Evolutionary conservation across 1,140 invertebrate species (phyloP), one percentile per base, ranked within the genome.

Genomic region (Drosophila oshimai): DNA sequence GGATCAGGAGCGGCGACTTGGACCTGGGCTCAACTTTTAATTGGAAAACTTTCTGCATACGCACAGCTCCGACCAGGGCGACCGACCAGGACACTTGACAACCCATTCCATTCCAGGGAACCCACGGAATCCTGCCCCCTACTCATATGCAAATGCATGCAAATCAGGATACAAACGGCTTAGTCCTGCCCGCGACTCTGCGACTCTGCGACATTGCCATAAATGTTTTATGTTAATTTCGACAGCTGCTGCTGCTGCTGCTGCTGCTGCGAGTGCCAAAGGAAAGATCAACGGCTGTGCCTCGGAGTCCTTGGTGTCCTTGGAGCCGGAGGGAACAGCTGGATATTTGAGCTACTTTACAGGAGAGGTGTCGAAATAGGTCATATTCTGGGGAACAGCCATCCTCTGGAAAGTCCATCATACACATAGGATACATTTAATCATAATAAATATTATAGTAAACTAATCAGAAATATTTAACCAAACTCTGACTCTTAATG

Each of bases 21-120:
- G 64, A 86, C 64, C 65, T 60, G 46, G 44, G 29, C 65, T 41
- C 74, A 84, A 84, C 64, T 84, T 84, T 84, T 84, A 84, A 84
- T 84, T 84, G 79, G 79, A 84, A 84, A 84, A 84, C 62, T 84
- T 84, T 74, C 73, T 78, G 80, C 79, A 84, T 86, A 84, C 80
- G 79, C 80, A 84, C 60, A 74, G 80, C n/a, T n/a, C n/a, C n/a
- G n/a, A n/a, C n/a, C 55, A 37, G 12, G 41, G 39, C 33, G 61
- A 39, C 58, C 61, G 29, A 18, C 41, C 33, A 64, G 37, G 36
- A 50, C 46, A 77, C 74, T 77, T 78, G 60, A 61, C 68, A 77
- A 65, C 58, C 47, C 67, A 51, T 36, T 55, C 53, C 44, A 45
- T 22, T 34, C 24, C 26, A 4, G 22, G n/a, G n/a, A n/a, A n/a